Evolutionary conservation across 1,140 invertebrate genomes (phyloP).

Genomic region (Himalopsyche phryganea): DNA sequence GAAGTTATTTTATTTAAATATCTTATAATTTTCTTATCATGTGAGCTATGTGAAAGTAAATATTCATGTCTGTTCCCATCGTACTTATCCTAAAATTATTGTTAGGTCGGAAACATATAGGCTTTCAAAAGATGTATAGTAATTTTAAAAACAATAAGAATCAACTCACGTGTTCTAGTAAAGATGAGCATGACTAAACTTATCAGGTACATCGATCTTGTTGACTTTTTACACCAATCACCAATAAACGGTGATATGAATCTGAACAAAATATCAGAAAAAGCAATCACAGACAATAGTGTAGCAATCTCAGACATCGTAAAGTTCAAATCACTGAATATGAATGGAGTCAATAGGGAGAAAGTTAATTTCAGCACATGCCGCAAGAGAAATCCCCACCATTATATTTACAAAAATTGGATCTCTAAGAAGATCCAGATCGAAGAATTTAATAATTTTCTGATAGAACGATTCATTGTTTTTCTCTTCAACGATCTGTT

Average conservation of each 20-base stretch:
- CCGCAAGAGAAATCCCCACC: slow-evolving; percentile 63
- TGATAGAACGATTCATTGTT: slow-evolving; percentile 5
- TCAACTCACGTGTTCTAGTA: slow-evolving; percentile 58
- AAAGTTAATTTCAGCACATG: slow-evolving; percentile 69
- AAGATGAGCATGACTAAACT: slow-evolving; percentile 58
- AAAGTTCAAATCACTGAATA: slow-evolving; percentile 58
- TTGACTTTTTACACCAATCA: slow-evolving; percentile 56
- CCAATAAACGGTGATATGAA: slow-evolving; percentile 60
- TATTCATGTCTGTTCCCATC: no score
- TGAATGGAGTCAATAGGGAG: slow-evolving; percentile 61
- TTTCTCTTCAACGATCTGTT: slow-evolving; percentile 2
- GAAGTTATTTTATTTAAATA: no score
- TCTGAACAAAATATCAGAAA: slow-evolving; percentile 57
- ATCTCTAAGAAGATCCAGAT: slow-evolving; percentile 56
- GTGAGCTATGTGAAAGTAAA: no score
- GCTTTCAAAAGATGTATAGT: no score
- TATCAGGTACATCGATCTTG: slow-evolving; percentile 60
- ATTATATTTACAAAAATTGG: slow-evolving; percentile 61
- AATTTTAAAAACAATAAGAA: background rate
- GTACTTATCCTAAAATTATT: no score
- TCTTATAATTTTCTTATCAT: no score
- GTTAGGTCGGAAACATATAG: no score
- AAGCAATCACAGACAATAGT: slow-evolving; percentile 58
- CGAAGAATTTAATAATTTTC: slow-evolving; percentile 48
- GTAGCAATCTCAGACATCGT: slow-evolving; percentile 55